phyloP scores from a whole-genome alignment of 2,797 vertebrate genomes.

The Manis javanica region DNA sequence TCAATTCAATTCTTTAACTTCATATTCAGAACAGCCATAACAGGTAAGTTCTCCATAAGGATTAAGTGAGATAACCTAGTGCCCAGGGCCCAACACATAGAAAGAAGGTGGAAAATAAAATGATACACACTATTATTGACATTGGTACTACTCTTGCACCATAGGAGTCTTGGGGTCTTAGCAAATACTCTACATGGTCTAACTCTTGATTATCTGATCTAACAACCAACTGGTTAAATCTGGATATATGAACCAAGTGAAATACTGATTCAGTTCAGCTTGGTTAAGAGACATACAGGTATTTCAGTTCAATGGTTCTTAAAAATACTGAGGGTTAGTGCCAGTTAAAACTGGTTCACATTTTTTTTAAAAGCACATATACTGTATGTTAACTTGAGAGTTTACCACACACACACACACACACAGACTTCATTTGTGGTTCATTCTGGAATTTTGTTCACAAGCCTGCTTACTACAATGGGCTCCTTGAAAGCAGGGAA shows the following conservation, averaged over 20 bases:
- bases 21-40: neutral
- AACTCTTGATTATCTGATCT: neutral
- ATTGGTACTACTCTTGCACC: neutral
- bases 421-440: neutral
- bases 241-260: neutral
- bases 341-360: neutral
- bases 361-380: neutral
- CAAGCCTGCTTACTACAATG: neutral
- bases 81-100: neutral
- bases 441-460: neutral
- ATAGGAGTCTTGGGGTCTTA: neutral
- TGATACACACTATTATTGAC: neutral
- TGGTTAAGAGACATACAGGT: neutral
- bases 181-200: neutral
- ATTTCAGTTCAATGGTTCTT: neutral
- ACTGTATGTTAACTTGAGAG: neutral
- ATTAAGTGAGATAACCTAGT: neutral
- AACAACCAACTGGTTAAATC: neutral
- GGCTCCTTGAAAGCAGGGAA: neutral
- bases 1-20: neutral
- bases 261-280: neutral
- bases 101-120: neutral
- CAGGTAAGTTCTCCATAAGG: neutral
- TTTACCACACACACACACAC: neutral
- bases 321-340: neutral